Conservation (phyloP, 2,113 vertebrate species). For the Mus pahari region DNA sequence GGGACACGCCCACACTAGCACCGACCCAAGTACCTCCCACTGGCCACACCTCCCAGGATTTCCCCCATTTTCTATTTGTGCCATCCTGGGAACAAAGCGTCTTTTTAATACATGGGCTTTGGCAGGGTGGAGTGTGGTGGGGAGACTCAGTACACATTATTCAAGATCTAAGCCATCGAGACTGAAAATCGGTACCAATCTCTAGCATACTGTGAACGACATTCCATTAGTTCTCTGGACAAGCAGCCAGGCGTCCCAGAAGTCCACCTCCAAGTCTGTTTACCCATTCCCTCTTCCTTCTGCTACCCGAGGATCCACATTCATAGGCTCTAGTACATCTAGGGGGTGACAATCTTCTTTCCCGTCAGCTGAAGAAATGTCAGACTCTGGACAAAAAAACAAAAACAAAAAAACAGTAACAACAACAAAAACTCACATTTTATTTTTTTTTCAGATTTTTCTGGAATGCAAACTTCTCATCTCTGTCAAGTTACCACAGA, state of each 20-base stretch:
- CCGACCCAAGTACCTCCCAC: background rate
- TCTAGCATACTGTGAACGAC: background rate
- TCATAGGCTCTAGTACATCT: background rate
- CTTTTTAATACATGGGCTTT: background rate
- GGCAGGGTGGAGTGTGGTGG: background rate
- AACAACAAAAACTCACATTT: background rate
- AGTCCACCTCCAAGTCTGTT: background rate
- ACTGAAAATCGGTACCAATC: conserved; percentile 20
- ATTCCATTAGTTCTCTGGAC: background rate
- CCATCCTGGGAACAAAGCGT: background rate
- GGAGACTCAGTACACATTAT: background rate
- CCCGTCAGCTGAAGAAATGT: background rate
- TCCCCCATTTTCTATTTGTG: background rate
- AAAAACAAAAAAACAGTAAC: background rate
- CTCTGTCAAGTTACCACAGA: conserved; percentile 1
- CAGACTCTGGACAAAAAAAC: background rate
- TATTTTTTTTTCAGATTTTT: conserved; percentile 48
- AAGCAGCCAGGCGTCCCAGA: background rate
- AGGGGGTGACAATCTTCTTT: background rate
- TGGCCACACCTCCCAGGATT: background rate
- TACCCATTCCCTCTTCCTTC: background rate
- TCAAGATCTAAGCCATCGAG: background rate
- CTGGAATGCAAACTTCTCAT: conserved; percentile 22
- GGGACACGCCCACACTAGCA: background rate
- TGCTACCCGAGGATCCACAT: background rate